A percentile compares a stretch with the other conserved stretches of the same genome.
These are phyloP conservation scores for Yponomeuta plumbellus DNA, from an alignment of 2,888 invertebrate species.

Conservation along the genomic window DNA sequence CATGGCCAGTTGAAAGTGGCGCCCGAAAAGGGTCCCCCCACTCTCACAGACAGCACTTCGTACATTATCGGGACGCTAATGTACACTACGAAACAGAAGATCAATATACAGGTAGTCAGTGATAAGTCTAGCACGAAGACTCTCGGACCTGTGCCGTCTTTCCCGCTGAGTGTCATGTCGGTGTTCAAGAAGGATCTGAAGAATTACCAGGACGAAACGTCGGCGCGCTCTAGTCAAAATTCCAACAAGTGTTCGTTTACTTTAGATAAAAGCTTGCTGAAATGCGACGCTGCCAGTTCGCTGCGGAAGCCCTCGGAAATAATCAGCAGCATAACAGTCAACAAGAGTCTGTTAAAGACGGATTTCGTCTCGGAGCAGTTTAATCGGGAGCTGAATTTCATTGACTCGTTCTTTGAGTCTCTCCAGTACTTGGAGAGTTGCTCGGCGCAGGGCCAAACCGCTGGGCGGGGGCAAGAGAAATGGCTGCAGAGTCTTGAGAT, in stretches of 20 bases:
- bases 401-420: conserved; percentile 70
- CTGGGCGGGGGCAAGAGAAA: conserved; percentile 42
- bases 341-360: conserved; percentile 42
- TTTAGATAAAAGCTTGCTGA: background rate
- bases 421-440: conserved; percentile 62
- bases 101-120: conserved; percentile 57
- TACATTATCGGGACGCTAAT: conserved; percentile 60
- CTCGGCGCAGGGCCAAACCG: conserved; percentile 47
- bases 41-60: conserved; percentile 32
- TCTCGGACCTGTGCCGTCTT: conserved; percentile 43
- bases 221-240: conserved; percentile 25
- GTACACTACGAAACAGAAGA: conserved; percentile 59
- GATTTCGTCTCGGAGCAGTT: conserved; percentile 64
- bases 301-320: conserved; percentile 58
- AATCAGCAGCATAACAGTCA: conserved; percentile 61
- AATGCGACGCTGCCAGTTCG: background rate
- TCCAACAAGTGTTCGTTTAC: background rate
- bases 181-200: conserved; percentile 53
- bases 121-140: conserved; percentile 35
- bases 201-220: conserved; percentile 28
- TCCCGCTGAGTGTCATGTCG: conserved; percentile 60
- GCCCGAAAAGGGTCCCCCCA: conserved; percentile 20
- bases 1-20: conserved; percentile 25
- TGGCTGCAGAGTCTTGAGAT: conserved; percentile 38
- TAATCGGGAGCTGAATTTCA: conserved; percentile 64